These are phyloP conservation scores for Neosilurus mollespiculum DNA, from an alignment of 2,797 vertebrate species.

Conservation along the genomic window DNA sequence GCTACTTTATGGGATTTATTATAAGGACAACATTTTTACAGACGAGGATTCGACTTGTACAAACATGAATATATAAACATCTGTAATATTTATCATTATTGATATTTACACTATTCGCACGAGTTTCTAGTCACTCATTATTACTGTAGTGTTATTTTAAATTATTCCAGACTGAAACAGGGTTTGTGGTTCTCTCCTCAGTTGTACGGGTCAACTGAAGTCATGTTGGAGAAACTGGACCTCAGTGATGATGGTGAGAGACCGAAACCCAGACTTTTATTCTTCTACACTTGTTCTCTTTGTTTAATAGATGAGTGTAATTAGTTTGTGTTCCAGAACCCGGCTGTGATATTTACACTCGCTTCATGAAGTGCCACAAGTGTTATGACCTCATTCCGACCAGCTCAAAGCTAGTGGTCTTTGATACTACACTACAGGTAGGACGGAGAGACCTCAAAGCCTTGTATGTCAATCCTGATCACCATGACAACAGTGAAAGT, in stretches of 20 bases:
- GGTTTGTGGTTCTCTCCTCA: constrained; percentile 42
- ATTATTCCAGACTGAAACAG: background rate
- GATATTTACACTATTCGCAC: background rate
- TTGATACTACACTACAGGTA: constrained; percentile 96
- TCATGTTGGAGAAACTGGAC: constrained; percentile 82
- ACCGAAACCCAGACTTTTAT: background rate
- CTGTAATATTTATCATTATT: background rate
- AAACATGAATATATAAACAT: background rate
- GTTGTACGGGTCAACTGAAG: constrained; percentile 74
- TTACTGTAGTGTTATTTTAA: background rate
- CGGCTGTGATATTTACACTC: constrained; percentile 94
- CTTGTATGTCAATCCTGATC: background rate
- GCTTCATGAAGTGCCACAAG: constrained; percentile 98
- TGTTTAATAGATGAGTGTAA: background rate
- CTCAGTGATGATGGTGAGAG: constrained; percentile 75
- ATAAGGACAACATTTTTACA: background rate
- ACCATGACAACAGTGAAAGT: background rate
- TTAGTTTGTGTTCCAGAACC: constrained; percentile 76
- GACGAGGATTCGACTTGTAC: background rate
- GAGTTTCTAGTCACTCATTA: background rate
- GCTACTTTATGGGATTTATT: background rate
- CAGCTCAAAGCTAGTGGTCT: constrained; percentile 97
- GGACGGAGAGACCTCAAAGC: background rate
- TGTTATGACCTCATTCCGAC: constrained; percentile 99
- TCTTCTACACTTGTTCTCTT: background rate